Conservation (phyloP, 1,140 invertebrate genomes). For the Acromyrmex echinatior region DNA sequence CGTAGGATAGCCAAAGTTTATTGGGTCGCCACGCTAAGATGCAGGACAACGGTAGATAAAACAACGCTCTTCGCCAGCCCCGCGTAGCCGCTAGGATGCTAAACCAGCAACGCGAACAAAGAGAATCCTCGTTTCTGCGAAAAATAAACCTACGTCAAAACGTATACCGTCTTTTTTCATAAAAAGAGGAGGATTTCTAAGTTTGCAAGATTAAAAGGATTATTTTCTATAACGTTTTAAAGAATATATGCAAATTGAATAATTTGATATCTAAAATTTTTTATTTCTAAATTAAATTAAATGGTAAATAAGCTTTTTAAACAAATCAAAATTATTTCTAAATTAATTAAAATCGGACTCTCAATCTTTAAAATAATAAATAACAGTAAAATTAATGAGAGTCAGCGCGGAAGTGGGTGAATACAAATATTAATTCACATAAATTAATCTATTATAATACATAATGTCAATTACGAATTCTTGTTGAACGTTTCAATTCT, state of each 20-base stretch:
- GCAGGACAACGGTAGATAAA: slow-evolving; percentile 86
- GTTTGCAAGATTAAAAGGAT: neutral
- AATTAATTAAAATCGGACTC: too few species aligned
- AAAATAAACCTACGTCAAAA: slow-evolving; percentile 62
- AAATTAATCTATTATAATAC: too few species aligned
- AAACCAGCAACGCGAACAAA: slow-evolving; percentile 84
- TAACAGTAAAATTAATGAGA: too few species aligned
- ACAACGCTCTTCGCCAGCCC: slow-evolving; percentile 86
- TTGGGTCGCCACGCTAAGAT: slow-evolving; percentile 87
- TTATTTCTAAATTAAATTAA: neutral
- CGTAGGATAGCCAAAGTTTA: slow-evolving; percentile 85
- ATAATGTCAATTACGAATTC: too few species aligned
- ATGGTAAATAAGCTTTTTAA: neutral
- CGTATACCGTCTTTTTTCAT: neutral
- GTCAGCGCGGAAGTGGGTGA: too few species aligned
- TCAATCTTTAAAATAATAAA: too few species aligned
- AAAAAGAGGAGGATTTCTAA: neutral
- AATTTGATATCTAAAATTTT: neutral
- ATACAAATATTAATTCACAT: too few species aligned
- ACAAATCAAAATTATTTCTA: neutral
- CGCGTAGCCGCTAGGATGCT: slow-evolving; percentile 84
- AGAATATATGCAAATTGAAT: neutral
- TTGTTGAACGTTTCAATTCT: too few species aligned
- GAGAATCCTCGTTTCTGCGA: slow-evolving; percentile 83
- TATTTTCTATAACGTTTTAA: neutral